A percentile compares a stretch with the other conserved stretches of the same genome.
phyloP scores from a whole-genome alignment of 2,113 vertebrate species.

The Burhinus bistriatus region DNA sequence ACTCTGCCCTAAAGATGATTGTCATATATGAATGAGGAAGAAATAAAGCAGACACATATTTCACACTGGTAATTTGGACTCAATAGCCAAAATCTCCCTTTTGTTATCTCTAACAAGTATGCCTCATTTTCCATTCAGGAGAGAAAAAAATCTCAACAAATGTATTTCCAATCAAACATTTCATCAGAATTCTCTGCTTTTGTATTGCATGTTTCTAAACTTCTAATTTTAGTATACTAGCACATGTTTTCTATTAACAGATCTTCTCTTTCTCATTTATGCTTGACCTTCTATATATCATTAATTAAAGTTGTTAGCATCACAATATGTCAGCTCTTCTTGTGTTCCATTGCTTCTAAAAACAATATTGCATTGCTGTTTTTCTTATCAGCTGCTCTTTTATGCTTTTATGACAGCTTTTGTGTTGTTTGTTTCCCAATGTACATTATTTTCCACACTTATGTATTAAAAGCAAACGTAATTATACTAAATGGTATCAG shows the following conservation, averaged over 20 bases:
- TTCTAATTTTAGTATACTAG: not conserved
- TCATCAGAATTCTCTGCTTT: not conserved
- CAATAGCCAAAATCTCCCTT: not conserved
- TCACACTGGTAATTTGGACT: not conserved
- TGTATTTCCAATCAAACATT: not conserved
- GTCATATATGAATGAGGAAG: not conserved
- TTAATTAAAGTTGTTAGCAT: constrained; percentile 50
- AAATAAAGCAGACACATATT: not conserved
- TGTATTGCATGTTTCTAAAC: not conserved
- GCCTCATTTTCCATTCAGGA: not conserved
- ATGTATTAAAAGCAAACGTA: constrained; percentile 36
- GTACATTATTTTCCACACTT: constrained; percentile 36
- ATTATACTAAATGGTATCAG: constrained; percentile 35
- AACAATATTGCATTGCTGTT: not conserved
- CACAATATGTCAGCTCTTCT: constrained; percentile 30
- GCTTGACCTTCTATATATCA: constrained; percentile 10
- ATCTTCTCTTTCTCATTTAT: constrained; percentile 27
- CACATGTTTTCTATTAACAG: constrained; percentile 5
- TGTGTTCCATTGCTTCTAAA: constrained; percentile 5
- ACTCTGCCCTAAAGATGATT: not conserved
- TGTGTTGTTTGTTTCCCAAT: constrained; percentile 12
- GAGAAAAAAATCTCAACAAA: not conserved
- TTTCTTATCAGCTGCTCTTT: constrained; percentile 32
- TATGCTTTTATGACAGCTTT: constrained; percentile 13
- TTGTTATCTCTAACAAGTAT: not conserved